A percentile compares a stretch with the other conserved stretches of the same genome.
These are phyloP conservation scores for Erebia ligea DNA, from an alignment of 2,888 invertebrate genomes.

Conservation along the genomic window DNA sequence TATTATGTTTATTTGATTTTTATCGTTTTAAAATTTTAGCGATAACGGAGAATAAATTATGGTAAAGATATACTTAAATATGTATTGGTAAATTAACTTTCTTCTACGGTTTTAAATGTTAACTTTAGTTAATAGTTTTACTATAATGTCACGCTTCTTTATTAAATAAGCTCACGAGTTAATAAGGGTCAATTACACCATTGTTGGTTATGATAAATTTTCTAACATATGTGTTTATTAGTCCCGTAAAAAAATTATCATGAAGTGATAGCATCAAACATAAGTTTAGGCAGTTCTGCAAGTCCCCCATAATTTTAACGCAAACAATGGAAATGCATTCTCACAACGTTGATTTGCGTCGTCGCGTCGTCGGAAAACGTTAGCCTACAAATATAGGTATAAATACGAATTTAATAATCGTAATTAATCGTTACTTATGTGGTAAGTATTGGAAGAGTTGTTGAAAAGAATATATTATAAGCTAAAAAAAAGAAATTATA, in stretches of 20 bases:
- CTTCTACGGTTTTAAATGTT: conserved; percentile 29
- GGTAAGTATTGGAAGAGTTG: neutral
- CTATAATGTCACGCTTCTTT: neutral
- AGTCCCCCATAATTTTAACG: no score
- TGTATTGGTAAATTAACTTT: conserved; percentile 28
- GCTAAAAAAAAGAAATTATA: neutral
- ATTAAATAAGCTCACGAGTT: neutral
- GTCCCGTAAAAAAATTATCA: no score
- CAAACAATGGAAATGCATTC: no score
- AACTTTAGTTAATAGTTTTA: conserved; percentile 26
- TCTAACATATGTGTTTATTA: no score
- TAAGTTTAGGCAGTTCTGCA: no score
- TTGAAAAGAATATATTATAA: neutral
- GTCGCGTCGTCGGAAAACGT: no score
- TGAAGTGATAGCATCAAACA: neutral
- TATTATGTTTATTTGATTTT: conserved; percentile 33
- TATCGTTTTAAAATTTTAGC: conserved; percentile 29
- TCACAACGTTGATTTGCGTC: no score
- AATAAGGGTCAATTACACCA: no score
- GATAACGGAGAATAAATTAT: conserved; percentile 33
- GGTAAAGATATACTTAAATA: conserved; percentile 26
- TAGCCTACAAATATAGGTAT: no score
- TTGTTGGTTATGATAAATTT: no score
- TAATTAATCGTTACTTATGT: neutral
- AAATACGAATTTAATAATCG: no score